Percentiles rank a stretch among this genome's conserved stretches.
Conservation (phyloP, 2,888 invertebrate species). For the Macrophya alboannulata region DNA sequence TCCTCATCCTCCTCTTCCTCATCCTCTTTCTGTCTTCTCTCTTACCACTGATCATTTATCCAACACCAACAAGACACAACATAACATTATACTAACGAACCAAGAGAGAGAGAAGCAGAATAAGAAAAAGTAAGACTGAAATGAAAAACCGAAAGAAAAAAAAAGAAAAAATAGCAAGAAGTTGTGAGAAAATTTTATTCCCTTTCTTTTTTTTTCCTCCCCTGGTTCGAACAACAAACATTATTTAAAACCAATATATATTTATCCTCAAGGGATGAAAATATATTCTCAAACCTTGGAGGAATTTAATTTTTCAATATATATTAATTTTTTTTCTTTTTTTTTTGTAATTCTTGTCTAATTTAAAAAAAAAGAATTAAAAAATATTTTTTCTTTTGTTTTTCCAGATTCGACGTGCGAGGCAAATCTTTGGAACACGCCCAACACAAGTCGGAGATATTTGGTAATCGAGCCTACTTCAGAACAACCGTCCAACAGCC, state of each 20-base stretch:
- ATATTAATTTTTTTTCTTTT: too few relatives aligned
- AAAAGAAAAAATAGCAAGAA: not conserved
- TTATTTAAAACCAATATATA: too few relatives aligned
- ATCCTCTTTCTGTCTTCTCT: not conserved
- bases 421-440: slow-evolving; percentile 91
- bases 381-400: slow-evolving; percentile 61
- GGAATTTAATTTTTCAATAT: too few relatives aligned
- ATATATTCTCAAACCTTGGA: too few relatives aligned
- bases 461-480: slow-evolving; percentile 94
- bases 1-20: not conserved
- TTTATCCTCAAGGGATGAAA: too few relatives aligned
- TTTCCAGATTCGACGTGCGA: slow-evolving; percentile 92
- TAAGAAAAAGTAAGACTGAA: not conserved
- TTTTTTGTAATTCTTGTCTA: not conserved
- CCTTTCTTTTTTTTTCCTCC: not conserved
- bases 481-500: slow-evolving; percentile 88
- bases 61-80: not conserved
- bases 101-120: not conserved
- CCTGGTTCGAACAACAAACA: too few relatives aligned
- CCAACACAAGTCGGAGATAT: slow-evolving; percentile 92
- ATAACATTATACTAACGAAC: not conserved
- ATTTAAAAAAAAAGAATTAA: not conserved
- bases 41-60: slow-evolving; percentile 7
- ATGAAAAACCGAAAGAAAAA: not conserved
- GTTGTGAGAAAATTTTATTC: not conserved